Percentiles rank a stretch among this genome's conserved stretches.
These are phyloP conservation scores for Hippoglossus hippoglossus DNA, from an alignment of 2,797 vertebrate species.

Conservation along the genomic window DNA sequence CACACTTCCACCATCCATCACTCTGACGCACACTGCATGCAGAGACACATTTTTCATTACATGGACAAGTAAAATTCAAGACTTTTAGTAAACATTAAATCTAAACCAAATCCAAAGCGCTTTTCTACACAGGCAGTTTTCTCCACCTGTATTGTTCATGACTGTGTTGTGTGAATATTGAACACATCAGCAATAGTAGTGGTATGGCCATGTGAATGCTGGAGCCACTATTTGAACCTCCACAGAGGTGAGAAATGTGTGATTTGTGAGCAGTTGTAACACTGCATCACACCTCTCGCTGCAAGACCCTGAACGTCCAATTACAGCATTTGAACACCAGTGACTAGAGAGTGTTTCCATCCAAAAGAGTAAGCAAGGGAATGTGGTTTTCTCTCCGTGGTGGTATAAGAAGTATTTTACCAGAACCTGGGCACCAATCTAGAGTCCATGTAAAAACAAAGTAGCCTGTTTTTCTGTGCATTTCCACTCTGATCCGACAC, in stretches of 20 bases:
- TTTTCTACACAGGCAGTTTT: constrained; percentile 31
- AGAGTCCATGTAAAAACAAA: constrained; percentile 58
- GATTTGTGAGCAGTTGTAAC: constrained; percentile 71
- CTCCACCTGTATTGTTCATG: constrained; percentile 58
- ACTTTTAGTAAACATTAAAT: constrained; percentile 64
- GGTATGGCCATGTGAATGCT: constrained; percentile 9
- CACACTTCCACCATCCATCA: constrained; percentile 78
- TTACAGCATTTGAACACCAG: constrained; percentile 66
- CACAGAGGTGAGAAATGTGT: constrained; percentile 69
- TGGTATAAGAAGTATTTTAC: constrained; percentile 70
- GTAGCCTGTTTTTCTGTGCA: constrained; percentile 58
- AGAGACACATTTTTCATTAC: constrained; percentile 40
- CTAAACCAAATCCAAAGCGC: constrained; percentile 19
- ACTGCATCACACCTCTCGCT: constrained; percentile 73
- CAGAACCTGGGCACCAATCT: constrained; percentile 73
- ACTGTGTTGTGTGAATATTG: constrained; percentile 30
- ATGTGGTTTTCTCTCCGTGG: constrained; percentile 55
- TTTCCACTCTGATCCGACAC: constrained; percentile 67
- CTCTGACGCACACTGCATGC: constrained; percentile 60
- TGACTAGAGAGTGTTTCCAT: constrained; percentile 71
- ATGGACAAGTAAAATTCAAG: constrained; percentile 67
- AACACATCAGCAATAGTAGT: constrained; percentile 4
- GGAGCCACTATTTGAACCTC: constrained; percentile 49
- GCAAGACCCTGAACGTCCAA: constrained; percentile 75
- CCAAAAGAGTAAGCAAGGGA: constrained; percentile 66